Percentiles rank a stretch among this genome's conserved stretches.
These are phyloP conservation scores for Brachyptera putata DNA, from an alignment of 2,888 invertebrate species.

Conservation along the genomic window DNA sequence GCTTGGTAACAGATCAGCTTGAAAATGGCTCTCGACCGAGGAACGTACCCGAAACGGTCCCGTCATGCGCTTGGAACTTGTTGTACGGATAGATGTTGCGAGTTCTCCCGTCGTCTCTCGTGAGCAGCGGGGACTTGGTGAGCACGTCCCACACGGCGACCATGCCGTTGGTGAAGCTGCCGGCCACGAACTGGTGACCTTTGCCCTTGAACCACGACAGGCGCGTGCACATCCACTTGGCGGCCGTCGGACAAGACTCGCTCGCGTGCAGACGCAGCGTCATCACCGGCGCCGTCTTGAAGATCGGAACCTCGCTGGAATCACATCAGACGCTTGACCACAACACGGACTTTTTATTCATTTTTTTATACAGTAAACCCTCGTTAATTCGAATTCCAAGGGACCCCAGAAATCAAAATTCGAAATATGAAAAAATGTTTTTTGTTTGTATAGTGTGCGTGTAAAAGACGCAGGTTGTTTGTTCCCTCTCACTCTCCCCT, in stretches of 20 bases:
- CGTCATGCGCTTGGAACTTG: slow-evolving; percentile 56
- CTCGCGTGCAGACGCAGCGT: slow-evolving; percentile 36
- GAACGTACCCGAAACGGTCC: slow-evolving; percentile 58
- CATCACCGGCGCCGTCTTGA: slow-evolving; percentile 42
- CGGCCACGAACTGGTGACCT: slow-evolving; percentile 50
- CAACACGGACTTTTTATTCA: no score
- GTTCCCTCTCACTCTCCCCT: no score
- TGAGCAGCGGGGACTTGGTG: slow-evolving; percentile 51
- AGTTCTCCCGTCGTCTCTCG: slow-evolving; percentile 43
- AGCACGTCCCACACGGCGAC: slow-evolving; percentile 60
- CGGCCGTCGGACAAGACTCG: not conserved
- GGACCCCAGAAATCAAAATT: no score
- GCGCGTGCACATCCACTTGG: slow-evolving; percentile 34
- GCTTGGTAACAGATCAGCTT: no score
- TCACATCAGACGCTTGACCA: no score
- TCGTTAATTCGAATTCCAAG: no score
- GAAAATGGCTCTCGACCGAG: no score
- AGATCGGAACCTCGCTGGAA: slow-evolving; percentile 40
- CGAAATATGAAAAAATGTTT: no score
- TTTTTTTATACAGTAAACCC: no score
- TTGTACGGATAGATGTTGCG: slow-evolving; percentile 54
- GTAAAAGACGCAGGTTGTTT: no score
- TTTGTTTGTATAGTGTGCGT: no score
- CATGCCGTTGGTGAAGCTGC: slow-evolving; percentile 64
- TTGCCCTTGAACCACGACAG: slow-evolving; percentile 37